Evolutionary conservation across 2,113 vertebrate genomes (phyloP).

Genomic region (Apodemus speciosus): DNA sequence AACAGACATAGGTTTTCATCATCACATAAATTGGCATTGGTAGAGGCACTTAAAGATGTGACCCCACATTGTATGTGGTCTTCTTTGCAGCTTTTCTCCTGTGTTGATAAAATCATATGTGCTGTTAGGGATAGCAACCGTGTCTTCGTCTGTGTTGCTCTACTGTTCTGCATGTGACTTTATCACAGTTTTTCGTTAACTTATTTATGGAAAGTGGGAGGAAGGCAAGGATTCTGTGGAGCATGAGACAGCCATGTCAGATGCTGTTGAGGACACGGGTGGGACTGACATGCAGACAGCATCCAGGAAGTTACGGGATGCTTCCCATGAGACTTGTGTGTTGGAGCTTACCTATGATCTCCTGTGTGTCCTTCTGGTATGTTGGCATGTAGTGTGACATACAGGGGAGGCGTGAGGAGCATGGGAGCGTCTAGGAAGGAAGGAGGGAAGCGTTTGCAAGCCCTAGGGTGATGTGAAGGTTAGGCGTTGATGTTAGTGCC

Average conservation of each 20-base stretch:
- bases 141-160: background rate
- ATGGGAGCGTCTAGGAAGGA: background rate
- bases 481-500: background rate
- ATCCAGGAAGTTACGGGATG: background rate
- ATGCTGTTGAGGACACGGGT: background rate
- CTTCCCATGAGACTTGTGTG: background rate
- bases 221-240: background rate
- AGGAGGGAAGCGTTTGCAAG: background rate
- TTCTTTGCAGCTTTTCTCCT: background rate
- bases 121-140: background rate
- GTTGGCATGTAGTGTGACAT: background rate
- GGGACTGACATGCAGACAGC: accelerated
- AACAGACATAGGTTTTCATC: background rate
- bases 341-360: background rate
- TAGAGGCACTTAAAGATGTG: background rate
- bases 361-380: background rate
- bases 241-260: background rate
- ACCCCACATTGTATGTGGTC: background rate
- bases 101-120: background rate
- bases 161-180: background rate
- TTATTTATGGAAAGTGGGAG: background rate
- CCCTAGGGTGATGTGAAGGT: background rate
- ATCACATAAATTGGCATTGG: background rate
- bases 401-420: background rate
- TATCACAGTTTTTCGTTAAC: background rate